Percentiles rank a stretch among this genome's conserved stretches.
Conservation (phyloP, 2,888 invertebrate genomes). For the Macrosoma leucophasiata region DNA sequence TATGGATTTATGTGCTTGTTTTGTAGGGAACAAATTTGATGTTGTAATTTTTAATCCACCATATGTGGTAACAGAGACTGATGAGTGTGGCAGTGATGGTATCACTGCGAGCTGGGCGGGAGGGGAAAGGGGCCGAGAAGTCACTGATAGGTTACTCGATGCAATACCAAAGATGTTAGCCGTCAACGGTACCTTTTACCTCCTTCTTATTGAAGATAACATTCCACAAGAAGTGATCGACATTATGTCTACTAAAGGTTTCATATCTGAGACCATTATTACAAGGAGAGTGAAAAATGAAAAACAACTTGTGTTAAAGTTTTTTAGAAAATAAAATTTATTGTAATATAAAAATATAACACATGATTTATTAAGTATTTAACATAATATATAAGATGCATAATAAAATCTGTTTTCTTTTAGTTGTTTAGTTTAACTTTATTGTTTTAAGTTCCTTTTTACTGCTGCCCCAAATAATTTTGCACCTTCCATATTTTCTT, state of each 20-base stretch:
- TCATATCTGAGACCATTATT: constrained; percentile 77
- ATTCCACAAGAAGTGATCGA: constrained; percentile 82
- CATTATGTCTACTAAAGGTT: constrained; percentile 75
- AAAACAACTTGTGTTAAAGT: constrained; percentile 86
- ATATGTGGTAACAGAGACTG: constrained; percentile 91
- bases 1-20: constrained; percentile 78
- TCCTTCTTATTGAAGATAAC: constrained; percentile 93
- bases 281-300: constrained; percentile 90
- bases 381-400: constrained; percentile 12
- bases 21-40: constrained; percentile 81
- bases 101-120: constrained; percentile 87
- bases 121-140: constrained; percentile 82
- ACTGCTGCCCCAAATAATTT: constrained; percentile 74
- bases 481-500: constrained; percentile 77
- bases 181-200: constrained; percentile 87
- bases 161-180: constrained; percentile 82
- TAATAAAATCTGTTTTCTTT: constrained; percentile 14
- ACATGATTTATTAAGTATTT: constrained; percentile 4
- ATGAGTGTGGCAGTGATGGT: constrained; percentile 78
- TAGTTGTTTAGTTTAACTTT: constrained; percentile 10
- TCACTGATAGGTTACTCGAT: constrained; percentile 84
- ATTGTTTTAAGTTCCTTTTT: constrained; percentile 61
- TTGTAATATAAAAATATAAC: constrained; percentile 18
- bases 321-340: constrained; percentile 39
- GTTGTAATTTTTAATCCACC: constrained; percentile 97